Evolutionary conservation across 2,797 vertebrate species (phyloP), one percentile per base, ranked within the genome.

Genomic region (Hylomyscus alleni): DNA sequence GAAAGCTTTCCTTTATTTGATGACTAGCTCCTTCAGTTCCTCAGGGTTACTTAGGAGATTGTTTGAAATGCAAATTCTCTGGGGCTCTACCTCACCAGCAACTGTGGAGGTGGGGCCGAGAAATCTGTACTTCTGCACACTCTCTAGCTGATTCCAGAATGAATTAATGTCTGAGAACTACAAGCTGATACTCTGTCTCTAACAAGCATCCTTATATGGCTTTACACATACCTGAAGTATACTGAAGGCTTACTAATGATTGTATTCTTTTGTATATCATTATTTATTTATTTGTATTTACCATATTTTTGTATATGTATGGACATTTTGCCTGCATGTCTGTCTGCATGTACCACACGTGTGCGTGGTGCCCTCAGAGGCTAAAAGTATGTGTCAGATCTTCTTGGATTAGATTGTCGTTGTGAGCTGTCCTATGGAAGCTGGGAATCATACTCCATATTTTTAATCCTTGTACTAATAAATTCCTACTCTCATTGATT

Each of bases 391-490:
- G 67, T 12, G 9, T 73, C n/a, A 40, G 85, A 54, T 88, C 50
- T 47, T 69, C 47, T 73, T 29, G 50, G 9, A 56, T 24, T 40
- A n/a, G 1, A 56, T 15, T 56, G 34, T 67, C 34, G 13, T 73
- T 56, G 22, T 26, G 50, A 40, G 50, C 13, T 72, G 22, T 26
- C n/a, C 29, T 13, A 24, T 31, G 62, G 67, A 50, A 26, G 44
- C 60, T 56, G n/a, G 52, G 50, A 54, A 73, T 40, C 50, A 40
- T 31, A 31, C 34, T 26, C 60, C 65, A 1, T 60, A 34, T 19
- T 91, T 93, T 87, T 76, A 8, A 92, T 29, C 86, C 73, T 86
- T 87, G 56, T 76, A 37, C n/a, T 50, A 29, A 58, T 96, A n/a
- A 8, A 7, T 75, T 92, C 4, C 40, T 94, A 80, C 12, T 91